These are phyloP conservation scores for Dicranocentrus wangi DNA, from an alignment of 2,888 invertebrate genomes.

Conservation along the genomic window DNA sequence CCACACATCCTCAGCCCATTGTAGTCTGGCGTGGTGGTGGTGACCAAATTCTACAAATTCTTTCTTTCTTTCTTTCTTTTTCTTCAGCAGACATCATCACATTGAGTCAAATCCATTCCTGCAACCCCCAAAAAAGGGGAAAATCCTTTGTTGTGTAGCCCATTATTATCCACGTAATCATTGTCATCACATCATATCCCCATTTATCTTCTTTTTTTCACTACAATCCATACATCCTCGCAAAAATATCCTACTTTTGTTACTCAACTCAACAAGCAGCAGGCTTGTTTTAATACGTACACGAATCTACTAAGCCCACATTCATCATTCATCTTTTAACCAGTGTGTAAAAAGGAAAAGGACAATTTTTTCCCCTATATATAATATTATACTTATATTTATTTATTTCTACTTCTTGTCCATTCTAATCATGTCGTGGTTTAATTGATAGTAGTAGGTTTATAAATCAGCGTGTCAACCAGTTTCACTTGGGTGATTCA, in stretches of 20 bases:
- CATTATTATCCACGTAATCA: not conserved
- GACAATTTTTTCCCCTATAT: not conserved
- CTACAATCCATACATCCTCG: not conserved
- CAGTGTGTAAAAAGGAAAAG: not conserved
- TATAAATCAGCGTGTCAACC: conserved; percentile 27
- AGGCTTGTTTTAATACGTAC: not conserved
- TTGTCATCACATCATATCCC: conserved; percentile 15
- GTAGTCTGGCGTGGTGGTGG: no score
- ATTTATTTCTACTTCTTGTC: no score
- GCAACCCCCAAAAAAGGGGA: not conserved
- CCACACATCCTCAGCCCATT: no score
- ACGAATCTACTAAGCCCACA: not conserved
- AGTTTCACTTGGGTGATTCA: conserved; percentile 33
- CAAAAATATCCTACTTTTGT: not conserved
- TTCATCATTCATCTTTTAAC: not conserved
- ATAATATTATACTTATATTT: not conserved
- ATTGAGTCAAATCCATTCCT: not conserved
- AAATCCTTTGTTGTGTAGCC: conserved; percentile 3
- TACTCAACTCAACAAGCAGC: not conserved
- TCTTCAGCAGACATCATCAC: not conserved
- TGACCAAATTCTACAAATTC: no score
- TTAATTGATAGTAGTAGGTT: conserved; percentile 21
- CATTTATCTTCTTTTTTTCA: conserved; percentile 11
- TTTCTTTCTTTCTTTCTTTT: no score
- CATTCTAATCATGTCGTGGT: conserved; percentile 17